Conservation (phyloP, 2,888 invertebrate species). For the Hydropsyche betteni region DNA sequence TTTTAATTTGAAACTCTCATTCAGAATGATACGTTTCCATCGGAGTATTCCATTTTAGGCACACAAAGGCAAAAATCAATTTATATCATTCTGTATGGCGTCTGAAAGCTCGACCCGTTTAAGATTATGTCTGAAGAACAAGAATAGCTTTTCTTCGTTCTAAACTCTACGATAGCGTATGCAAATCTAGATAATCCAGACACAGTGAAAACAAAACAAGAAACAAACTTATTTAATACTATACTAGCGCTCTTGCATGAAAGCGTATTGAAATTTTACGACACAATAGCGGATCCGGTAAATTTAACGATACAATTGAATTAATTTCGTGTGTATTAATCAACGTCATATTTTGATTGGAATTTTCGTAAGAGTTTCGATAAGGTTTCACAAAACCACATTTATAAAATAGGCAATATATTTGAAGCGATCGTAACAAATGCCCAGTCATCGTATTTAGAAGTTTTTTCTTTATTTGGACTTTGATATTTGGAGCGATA, state of each 20-base stretch:
- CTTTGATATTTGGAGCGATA: no score
- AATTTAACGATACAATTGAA: neutral
- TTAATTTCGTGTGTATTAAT: neutral
- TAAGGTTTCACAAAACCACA: neutral
- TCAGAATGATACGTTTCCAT: no score
- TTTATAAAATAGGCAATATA: neutral
- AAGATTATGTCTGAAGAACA: neutral
- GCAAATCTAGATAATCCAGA: constrained; percentile 31
- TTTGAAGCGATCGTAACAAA: neutral
- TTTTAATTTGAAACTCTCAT: neutral
- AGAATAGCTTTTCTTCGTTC: constrained; percentile 25
- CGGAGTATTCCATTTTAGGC: no score
- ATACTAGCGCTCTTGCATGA: neutral
- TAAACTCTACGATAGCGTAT: constrained; percentile 26
- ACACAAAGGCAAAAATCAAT: no score
- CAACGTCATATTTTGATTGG: constrained; percentile 2
- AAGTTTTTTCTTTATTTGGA: no score
- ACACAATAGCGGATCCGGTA: constrained; percentile 3
- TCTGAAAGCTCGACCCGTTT: neutral
- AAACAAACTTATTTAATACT: constrained; percentile 31
- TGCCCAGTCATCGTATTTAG: neutral
- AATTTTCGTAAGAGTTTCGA: neutral
- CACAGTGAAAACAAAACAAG: constrained; percentile 24
- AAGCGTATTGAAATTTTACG: constrained; percentile 23
- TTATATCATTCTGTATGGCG: constrained; percentile 3